A percentile compares a stretch with the other conserved stretches of the same genome.
phyloP scores from a whole-genome alignment of 1,140 invertebrate species.

The Chlorops oryzae region DNA sequence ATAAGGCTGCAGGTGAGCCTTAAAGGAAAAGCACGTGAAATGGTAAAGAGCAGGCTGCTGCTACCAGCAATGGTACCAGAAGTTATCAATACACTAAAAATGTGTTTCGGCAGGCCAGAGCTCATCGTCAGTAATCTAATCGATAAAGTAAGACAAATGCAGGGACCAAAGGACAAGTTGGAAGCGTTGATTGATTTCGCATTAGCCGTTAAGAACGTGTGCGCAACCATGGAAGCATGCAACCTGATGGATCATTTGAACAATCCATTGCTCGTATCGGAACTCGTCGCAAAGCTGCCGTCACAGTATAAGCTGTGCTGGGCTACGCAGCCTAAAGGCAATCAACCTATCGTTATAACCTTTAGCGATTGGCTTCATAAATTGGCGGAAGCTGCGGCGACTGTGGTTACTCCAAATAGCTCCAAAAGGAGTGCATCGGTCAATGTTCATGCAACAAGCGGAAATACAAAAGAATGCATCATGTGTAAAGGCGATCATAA shows the following conservation, averaged over 20 bases:
- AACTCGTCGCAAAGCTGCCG: conserved; percentile 7
- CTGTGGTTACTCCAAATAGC: not conserved
- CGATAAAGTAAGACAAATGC: not conserved
- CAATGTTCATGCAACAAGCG: not conserved
- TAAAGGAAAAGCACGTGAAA: not conserved
- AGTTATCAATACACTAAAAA: conserved; percentile 7
- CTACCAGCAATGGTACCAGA: not conserved
- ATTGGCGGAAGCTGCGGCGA: too few relatives aligned
- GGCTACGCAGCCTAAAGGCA: conserved; percentile 5
- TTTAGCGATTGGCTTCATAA: too few relatives aligned
- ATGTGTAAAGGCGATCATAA: conserved; percentile 5
- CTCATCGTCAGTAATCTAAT: not conserved
- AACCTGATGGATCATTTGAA: conserved; percentile 6
- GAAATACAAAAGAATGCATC: not conserved
- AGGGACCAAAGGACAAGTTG: conserved; percentile 6
- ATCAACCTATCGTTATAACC: not conserved
- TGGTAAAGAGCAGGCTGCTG: conserved; percentile 4
- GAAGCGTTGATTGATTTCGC: conserved; percentile 6
- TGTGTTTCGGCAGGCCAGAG: conserved; percentile 8
- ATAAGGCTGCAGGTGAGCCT: too few relatives aligned
- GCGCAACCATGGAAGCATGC: conserved; percentile 8
- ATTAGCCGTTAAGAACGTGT: conserved; percentile 5
- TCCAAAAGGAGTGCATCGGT: not conserved
- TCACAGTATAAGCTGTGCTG: conserved; percentile 1
- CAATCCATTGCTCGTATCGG: conserved; percentile 3